Evolutionary conservation across 1,140 invertebrate genomes (phyloP).

Genomic region (Bombus sibiricus): DNA sequence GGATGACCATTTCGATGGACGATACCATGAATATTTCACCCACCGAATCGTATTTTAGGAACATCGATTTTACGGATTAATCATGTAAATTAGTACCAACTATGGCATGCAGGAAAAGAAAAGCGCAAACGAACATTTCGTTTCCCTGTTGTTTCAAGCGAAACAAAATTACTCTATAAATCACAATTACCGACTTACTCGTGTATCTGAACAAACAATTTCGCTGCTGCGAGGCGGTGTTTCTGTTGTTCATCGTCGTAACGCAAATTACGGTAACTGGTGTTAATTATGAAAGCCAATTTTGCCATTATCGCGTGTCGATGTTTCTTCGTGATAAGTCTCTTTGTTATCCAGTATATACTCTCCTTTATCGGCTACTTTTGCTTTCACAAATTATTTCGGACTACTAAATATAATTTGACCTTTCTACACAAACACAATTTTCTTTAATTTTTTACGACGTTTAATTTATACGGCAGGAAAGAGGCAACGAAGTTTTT

Average conservation of each 20-base stretch:
- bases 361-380: background rate
- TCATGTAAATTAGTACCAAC: background rate
- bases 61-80: slow-evolving; percentile 7
- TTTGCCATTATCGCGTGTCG: slow-evolving; percentile 28
- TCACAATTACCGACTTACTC: slow-evolving; percentile 4
- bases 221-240: background rate
- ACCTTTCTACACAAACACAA: background rate
- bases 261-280: slow-evolving; percentile 12
- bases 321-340: background rate
- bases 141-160: background rate
- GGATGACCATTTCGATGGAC: background rate
- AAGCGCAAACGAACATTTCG: background rate
- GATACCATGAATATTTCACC: slow-evolving; percentile 18
- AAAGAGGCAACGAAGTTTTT: no score
- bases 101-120: background rate
- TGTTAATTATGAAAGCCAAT: slow-evolving; percentile 47
- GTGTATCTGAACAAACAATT: background rate
- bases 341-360: background rate
- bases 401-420: background rate
- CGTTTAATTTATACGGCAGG: no score
- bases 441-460: no score
- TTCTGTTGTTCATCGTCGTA: slow-evolving; percentile 13
- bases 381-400: background rate
- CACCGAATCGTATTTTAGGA: no score
- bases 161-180: background rate